Evolutionary conservation across 2,113 vertebrate genomes (phyloP).

Genomic region (Ptyas mucosa): DNA sequence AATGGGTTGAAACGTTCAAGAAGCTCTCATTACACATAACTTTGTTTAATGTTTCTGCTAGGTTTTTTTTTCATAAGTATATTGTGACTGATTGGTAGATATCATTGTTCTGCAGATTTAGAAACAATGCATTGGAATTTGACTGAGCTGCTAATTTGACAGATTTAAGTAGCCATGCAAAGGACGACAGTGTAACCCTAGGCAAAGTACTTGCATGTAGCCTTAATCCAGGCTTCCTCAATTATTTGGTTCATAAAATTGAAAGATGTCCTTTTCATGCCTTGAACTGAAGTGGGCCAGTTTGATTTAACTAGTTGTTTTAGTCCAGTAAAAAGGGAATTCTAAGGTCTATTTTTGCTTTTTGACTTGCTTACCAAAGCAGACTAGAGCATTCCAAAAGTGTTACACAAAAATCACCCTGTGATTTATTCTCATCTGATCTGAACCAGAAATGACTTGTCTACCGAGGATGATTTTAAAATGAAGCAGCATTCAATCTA

Average conservation of each 20-base stretch:
- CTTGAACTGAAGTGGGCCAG: not conserved
- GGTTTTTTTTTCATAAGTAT: not conserved
- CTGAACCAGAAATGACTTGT: slow-evolving; percentile 37
- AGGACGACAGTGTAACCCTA: not conserved
- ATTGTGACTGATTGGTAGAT: not conserved
- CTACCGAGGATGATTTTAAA: slow-evolving; percentile 9
- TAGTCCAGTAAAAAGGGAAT: not conserved
- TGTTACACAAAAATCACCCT: not conserved
- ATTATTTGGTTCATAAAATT: not conserved
- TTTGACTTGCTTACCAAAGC: not conserved
- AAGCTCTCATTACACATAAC: not conserved
- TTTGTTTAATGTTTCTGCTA: not conserved
- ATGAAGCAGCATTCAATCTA: not conserved
- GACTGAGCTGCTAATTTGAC: not conserved
- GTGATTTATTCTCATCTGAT: slow-evolving; percentile 9
- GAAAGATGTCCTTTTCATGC: not conserved
- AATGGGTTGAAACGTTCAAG: not conserved
- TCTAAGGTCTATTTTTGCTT: rapidly evolving
- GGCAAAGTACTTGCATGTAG: not conserved
- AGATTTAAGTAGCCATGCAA: not conserved
- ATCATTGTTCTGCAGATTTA: not conserved
- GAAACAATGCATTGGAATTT: not conserved
- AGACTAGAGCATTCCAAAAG: not conserved
- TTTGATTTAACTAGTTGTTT: not conserved
- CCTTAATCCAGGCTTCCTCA: not conserved